phyloP scores from a whole-genome alignment of 1,140 invertebrate species.

The Holotrichia oblita region DNA sequence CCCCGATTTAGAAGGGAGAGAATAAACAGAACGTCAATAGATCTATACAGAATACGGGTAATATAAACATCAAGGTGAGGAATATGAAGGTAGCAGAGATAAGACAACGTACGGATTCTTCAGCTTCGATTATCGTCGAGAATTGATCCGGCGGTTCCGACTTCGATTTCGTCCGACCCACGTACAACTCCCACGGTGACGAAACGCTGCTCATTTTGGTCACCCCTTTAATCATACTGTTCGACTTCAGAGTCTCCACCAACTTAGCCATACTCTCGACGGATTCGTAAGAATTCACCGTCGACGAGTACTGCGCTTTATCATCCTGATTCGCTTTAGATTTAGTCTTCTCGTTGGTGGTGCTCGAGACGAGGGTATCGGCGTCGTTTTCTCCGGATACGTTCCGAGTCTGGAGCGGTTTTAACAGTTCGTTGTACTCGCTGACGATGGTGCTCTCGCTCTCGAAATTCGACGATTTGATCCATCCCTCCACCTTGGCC shows the following conservation, averaged over 20 bases:
- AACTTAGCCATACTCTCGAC: conserved; percentile 42
- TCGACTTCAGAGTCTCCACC: conserved; percentile 42
- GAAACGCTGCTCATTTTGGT: neutral
- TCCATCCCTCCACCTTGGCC: conserved; percentile 28
- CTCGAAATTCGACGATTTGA: conserved; percentile 35
- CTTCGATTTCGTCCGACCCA: conserved; percentile 21
- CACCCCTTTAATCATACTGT: conserved; percentile 24
- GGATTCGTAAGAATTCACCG: conserved; percentile 34
- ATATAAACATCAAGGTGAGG: neutral
- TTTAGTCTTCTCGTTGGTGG: neutral
- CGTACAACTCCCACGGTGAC: conserved; percentile 32
- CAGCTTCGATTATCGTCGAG: conserved; percentile 53
- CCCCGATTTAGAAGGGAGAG: conserved; percentile 47
- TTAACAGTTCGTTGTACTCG: neutral
- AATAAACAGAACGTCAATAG: conserved; percentile 43
- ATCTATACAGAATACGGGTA: conserved; percentile 35
- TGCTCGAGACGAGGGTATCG: neutral
- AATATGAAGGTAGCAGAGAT: conserved; percentile 38
- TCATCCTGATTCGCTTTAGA: neutral
- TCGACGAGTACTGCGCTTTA: neutral
- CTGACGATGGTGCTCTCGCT: neutral
- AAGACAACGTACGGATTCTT: conserved; percentile 53
- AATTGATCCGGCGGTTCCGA: conserved; percentile 50
- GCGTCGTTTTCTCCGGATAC: neutral
- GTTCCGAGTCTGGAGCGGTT: neutral